These are phyloP conservation scores for Eulemur rubriventer DNA, from an alignment of 2,797 vertebrate genomes.

Conservation along the genomic window DNA sequence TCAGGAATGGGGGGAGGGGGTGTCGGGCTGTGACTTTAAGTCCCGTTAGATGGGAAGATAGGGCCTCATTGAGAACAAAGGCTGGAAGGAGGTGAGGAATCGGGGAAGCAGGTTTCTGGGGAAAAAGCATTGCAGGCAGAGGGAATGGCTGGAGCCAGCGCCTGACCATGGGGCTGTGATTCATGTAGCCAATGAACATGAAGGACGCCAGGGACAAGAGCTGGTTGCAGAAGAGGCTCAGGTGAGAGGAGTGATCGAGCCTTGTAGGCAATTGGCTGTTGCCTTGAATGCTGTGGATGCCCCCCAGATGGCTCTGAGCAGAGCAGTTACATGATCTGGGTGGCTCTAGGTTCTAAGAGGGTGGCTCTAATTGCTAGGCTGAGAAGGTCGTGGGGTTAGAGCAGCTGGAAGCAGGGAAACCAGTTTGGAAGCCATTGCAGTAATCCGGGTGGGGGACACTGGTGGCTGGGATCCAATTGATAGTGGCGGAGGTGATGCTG, in stretches of 20 bases:
- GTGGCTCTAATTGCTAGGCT: not conserved
- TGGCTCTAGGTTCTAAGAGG: not conserved
- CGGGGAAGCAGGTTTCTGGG: not conserved
- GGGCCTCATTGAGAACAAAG: not conserved
- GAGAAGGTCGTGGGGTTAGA: not conserved
- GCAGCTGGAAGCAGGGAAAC: not conserved
- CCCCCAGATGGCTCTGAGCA: not conserved
- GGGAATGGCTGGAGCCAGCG: not conserved
- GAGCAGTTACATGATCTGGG: not conserved
- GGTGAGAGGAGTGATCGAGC: too few species aligned
- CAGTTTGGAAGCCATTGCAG: not conserved
- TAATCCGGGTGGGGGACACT: rapidly evolving
- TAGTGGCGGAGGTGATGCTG: not conserved
- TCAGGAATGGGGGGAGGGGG: too few species aligned
- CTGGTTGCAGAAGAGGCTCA: not conserved
- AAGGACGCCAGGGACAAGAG: not conserved
- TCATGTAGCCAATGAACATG: not conserved
- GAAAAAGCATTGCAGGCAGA: not conserved
- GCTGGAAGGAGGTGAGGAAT: not conserved
- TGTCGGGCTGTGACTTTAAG: not conserved
- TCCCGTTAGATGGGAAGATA: not conserved
- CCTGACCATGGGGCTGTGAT: not conserved
- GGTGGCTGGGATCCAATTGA: not conserved
- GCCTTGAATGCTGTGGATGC: not conserved
- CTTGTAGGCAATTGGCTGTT: not conserved